Base-by-base conservation (phyloP, 2,888 invertebrate genomes). In the Lymantria dispar region DNA sequence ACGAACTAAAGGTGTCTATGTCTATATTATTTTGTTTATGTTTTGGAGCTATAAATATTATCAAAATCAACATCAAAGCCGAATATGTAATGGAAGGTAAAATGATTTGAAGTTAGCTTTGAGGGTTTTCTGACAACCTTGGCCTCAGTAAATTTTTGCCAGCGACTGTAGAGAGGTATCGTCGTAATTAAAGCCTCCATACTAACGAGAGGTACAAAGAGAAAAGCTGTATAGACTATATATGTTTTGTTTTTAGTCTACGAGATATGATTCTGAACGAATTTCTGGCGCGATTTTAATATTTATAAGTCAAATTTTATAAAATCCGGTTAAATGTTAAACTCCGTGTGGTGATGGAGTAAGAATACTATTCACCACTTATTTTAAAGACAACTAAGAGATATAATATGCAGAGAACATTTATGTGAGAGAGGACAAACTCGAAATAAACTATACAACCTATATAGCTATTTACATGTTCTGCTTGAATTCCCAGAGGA, bases 101-200 rank as follows among this genome's bases (percentile, higher is more conserved):
- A 41, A 22, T 44, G 29, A 42, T 40, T 39, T n/a, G 39, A 8
- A 41, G 2, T 43, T 43, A 10, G 29, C 40, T 12, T 31, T 8
- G 40, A 13, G 40, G 40, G 22, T 48, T 48, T 48, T 39, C 8
- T 29, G 8, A 13, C 37, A 48, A 45, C 41, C 11, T 50, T 57
- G 55, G 46, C 12, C 22, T n/a, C 43, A 39, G 22, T 22, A 45
- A 40, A 13, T 50, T 12, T 42, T 36, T 38, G 38, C 42, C n/a
- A 47, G 42, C 48, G 44, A 43, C 31, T 48, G 11, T 12, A n/a
- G 47, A 51, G 43, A 50, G 48, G 50, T 50, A 53, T 52, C 33
- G 31, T 15, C 9, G 50, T 62, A 62, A 66, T 58, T 60, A 66
- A 49, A 56, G 33, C 43, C 37, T 12, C 39, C 33, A 56, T 49